Percentiles rank a stretch among this genome's conserved stretches.
Conservation (phyloP, 2,113 vertebrate species). For the Glaucidium brasilianum region DNA sequence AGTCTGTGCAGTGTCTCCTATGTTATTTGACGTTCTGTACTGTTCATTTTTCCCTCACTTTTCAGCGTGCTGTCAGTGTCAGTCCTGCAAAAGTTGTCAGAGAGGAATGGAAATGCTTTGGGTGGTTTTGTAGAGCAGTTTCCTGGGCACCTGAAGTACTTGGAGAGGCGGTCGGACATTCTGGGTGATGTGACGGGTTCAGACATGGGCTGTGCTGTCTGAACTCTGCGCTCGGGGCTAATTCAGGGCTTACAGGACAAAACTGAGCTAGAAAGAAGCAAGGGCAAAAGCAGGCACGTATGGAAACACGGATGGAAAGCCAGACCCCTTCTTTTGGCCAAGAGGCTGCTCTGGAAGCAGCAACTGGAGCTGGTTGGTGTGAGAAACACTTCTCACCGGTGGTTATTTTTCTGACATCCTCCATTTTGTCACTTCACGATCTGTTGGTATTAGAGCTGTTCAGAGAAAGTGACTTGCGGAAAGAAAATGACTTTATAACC, state of each 20-base stretch:
- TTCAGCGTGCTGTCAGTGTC: not conserved
- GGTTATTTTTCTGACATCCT: not conserved
- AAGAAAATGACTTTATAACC: too few relatives aligned
- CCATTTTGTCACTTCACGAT: not conserved
- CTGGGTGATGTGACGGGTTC: not conserved
- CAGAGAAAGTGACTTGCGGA: too few relatives aligned
- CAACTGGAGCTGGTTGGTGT: not conserved
- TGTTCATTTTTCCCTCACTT: not conserved
- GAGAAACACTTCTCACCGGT: not conserved
- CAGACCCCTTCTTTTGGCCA: not conserved
- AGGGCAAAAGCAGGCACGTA: not conserved
- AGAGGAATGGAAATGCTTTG: not conserved
- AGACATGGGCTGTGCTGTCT: not conserved
- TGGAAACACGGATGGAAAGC: too few relatives aligned
- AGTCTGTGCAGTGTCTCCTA: not conserved
- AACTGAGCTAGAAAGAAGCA: not conserved
- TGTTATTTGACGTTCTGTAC: fast-evolving
- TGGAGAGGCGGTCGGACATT: not conserved
- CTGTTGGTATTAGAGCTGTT: not conserved
- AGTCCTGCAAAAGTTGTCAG: not conserved
- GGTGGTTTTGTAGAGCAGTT: fast-evolving
- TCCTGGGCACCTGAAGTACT: not conserved
- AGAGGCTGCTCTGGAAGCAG: not conserved
- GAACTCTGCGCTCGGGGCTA: not conserved
- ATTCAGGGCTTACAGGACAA: not conserved